These are phyloP conservation scores for Neomorphus geoffroyi DNA, from an alignment of 2,797 vertebrate genomes.

Conservation along the genomic window DNA sequence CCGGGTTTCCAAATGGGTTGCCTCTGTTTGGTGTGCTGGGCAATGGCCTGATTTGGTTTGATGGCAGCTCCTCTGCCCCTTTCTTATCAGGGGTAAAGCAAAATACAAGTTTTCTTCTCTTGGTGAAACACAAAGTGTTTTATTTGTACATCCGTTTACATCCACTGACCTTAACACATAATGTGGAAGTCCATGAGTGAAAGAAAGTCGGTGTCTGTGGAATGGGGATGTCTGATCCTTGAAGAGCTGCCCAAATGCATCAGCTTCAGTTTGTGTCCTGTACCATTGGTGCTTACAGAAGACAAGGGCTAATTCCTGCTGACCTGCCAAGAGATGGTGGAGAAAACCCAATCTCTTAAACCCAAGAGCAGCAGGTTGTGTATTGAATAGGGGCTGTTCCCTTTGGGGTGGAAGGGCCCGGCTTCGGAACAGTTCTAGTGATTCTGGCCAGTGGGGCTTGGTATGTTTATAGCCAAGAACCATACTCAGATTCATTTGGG, in stretches of 20 bases:
- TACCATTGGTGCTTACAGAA: not conserved
- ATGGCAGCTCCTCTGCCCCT: not conserved
- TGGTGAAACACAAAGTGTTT: not conserved
- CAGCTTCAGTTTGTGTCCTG: not conserved
- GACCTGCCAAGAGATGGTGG: not conserved
- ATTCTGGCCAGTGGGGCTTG: not conserved
- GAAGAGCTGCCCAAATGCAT: not conserved
- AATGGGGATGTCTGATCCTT: not conserved
- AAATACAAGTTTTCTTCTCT: not conserved
- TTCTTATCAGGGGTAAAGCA: not conserved
- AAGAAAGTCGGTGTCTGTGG: not conserved
- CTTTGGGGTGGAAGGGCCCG: not conserved
- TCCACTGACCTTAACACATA: not conserved
- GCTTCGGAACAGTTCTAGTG: not conserved
- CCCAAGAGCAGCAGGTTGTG: rapidly evolving
- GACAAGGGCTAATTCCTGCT: not conserved
- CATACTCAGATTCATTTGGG: not conserved
- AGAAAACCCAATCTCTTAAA: not conserved
- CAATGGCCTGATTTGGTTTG: not conserved
- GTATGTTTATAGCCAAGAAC: not conserved
- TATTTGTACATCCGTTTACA: rapidly evolving
- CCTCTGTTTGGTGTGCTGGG: not conserved
- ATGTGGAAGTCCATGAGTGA: rapidly evolving
- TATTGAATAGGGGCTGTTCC: rapidly evolving
- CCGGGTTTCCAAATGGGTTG: not conserved